These are phyloP conservation scores for Amblyornis subalaris DNA, from an alignment of 2,113 vertebrate genomes.

Conservation along the genomic window DNA sequence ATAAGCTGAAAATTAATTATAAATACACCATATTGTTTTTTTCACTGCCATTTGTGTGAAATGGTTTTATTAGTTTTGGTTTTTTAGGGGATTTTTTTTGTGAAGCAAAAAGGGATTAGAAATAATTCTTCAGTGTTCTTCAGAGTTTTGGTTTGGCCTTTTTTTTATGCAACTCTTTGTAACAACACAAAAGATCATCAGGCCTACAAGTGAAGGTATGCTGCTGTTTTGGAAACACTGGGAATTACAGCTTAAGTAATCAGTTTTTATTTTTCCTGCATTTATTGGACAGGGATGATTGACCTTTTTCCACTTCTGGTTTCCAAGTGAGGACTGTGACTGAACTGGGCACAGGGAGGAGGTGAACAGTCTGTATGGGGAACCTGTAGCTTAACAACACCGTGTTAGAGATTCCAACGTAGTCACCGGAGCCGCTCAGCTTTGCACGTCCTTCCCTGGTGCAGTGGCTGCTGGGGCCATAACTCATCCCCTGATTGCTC, in stretches of 20 bases:
- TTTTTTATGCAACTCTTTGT: background rate
- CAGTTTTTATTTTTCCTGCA: background rate
- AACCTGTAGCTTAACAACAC: background rate
- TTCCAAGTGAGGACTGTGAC: background rate
- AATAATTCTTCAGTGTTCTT: background rate
- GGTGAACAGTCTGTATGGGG: background rate
- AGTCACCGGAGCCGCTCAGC: background rate
- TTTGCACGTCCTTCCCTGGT: background rate
- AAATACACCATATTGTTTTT: background rate
- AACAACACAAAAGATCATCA: background rate
- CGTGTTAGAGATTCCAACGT: fast-evolving
- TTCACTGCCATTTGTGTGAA: background rate
- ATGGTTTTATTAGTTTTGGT: background rate
- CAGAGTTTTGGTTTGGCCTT: background rate
- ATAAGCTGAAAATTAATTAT: background rate
- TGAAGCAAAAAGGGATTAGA: background rate
- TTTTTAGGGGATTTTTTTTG: background rate
- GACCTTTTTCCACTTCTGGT: background rate
- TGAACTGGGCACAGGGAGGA: background rate
- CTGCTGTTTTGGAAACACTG: background rate
- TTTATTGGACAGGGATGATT: background rate
- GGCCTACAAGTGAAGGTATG: background rate
- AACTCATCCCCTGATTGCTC: background rate
- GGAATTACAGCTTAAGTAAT: background rate
- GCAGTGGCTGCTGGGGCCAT: background rate